These are phyloP conservation scores for Papilio aristodemus DNA, from an alignment of 1,140 invertebrate genomes.

Conservation along the genomic window DNA sequence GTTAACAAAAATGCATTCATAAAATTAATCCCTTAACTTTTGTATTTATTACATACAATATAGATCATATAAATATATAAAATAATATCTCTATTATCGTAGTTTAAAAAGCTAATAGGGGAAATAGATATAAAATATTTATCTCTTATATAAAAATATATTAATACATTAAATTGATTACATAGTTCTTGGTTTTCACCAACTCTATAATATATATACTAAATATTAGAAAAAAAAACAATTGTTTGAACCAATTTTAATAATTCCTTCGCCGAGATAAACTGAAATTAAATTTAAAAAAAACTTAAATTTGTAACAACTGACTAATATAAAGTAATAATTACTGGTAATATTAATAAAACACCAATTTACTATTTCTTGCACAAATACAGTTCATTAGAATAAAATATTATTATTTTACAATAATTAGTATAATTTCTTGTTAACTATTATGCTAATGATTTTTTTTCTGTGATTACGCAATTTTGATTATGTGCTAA, in stretches of 20 bases:
- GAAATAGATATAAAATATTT: too few relatives aligned
- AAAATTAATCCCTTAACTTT: not conserved
- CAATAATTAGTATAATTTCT: not conserved
- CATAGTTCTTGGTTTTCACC: too few relatives aligned
- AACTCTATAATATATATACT: too few relatives aligned
- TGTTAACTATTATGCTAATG: not conserved
- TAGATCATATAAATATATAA: not conserved
- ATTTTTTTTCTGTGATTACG: not conserved
- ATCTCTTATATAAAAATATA: too few relatives aligned
- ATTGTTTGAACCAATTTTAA: too few relatives aligned
- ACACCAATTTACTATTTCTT: constrained; percentile 6
- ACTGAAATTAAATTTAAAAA: too few relatives aligned
- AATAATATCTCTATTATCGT: not conserved
- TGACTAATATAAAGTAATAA: not conserved
- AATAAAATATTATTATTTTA: not conserved
- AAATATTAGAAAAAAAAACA: too few relatives aligned
- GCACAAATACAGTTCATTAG: not conserved
- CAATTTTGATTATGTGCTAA: not conserved
- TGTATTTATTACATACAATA: not conserved
- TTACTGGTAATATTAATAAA: constrained; percentile 6
- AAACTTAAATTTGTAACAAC: not conserved
- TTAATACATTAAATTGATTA: too few relatives aligned
- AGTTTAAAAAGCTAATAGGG: too few relatives aligned
- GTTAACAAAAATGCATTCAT: too few relatives aligned
- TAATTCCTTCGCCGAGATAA: too few relatives aligned